Evolutionary conservation across 2,888 invertebrate species (phyloP).

Genomic region (Sialis fuliginosa): DNA sequence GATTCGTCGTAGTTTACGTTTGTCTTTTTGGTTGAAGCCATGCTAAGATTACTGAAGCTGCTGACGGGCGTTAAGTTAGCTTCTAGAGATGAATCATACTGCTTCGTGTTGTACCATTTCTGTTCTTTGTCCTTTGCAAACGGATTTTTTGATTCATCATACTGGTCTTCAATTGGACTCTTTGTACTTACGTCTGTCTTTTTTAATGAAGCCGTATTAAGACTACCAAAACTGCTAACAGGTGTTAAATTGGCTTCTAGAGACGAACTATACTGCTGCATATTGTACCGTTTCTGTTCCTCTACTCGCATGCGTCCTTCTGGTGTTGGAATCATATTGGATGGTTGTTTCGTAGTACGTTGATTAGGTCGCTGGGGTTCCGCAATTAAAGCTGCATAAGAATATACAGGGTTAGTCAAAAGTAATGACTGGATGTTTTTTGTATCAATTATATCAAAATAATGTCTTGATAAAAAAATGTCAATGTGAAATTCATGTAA

Average conservation of each 20-base stretch:
- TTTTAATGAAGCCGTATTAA: too few relatives aligned
- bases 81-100: not conserved
- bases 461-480: too few relatives aligned
- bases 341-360: constrained; percentile 12
- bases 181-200: constrained; percentile 12
- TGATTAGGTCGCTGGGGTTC: constrained; percentile 16
- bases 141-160: constrained; percentile 21
- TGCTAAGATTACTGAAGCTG: constrained; percentile 3
- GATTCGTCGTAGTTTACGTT: constrained; percentile 33
- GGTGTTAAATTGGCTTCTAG: constrained; percentile 38
- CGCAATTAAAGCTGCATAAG: constrained; percentile 17
- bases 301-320: constrained; percentile 38
- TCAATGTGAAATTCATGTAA: not conserved
- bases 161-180: constrained; percentile 25
- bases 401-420: not conserved
- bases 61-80: constrained; percentile 6
- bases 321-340: constrained; percentile 30
- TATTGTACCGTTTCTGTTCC: constrained; percentile 21
- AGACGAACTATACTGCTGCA: constrained; percentile 36
- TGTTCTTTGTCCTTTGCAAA: constrained; percentile 15
- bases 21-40: constrained; percentile 12
- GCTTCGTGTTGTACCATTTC: not conserved
- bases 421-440: not conserved
- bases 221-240: constrained; percentile 10
- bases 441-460: too few relatives aligned